Base-by-base conservation (phyloP, 1,140 invertebrate species). In the Sitophilus oryzae region DNA sequence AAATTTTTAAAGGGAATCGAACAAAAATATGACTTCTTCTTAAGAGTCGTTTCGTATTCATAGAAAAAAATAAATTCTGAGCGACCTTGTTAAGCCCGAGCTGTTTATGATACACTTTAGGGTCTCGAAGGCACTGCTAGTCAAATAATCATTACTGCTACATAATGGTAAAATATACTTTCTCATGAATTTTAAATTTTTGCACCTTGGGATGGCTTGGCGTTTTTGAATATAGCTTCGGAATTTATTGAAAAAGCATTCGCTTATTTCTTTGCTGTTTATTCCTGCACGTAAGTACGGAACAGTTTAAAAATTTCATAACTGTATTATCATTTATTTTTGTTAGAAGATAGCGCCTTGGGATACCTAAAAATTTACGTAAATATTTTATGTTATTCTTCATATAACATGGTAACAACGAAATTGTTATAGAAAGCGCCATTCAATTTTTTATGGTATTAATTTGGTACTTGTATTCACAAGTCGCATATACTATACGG, bases 131-230 rank as follows among this genome's bases (percentile, higher is more conserved):
- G 51, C 30, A 36, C 35, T 30, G 41, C 51, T 45, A 44, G 51
- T 53, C 51, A 53, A 53, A 53, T 53, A 53, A 53, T 53, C 51
- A 53, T 53, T 53, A 53, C 51, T 3, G 51, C 41, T 15, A 23
- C 51, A 53, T 53, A 53, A 53, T 53, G 51, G 51, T 53, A 34
- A 53, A 53, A 53, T 53, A 53, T 37, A 42, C 41, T 42, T 45
- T 53, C 40, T 53, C 51, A 53, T 53, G 51, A 53, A 53, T 53
- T 53, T 53, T 53, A 53, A 53, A 53, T 53, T 53, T 40, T 18
- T 25, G 25, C 40, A 35, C 38, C 49, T 50, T 35, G 47, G 22
- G 47, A 50, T 5, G 25, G 25, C 25, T 6, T 6, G 25, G 5
- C 25, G 25, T 6, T 6, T 30, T 6, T 11, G 25, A n/a, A n/a